Conservation (phyloP, 2,113 vertebrate species). For the Callipepla californica region DNA sequence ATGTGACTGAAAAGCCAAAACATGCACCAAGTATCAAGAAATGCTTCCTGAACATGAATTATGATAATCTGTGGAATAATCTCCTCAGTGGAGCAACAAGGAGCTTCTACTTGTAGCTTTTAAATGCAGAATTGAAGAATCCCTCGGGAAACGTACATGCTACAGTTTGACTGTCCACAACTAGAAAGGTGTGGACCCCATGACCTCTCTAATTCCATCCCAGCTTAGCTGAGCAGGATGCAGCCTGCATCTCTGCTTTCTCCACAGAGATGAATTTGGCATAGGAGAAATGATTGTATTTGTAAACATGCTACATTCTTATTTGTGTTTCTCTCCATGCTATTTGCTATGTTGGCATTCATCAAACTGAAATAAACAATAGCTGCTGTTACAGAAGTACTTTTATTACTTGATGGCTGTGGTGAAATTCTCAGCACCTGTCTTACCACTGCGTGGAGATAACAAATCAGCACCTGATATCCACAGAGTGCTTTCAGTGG, state of each 20-base stretch:
- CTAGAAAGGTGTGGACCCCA: not conserved
- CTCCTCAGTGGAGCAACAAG: not conserved
- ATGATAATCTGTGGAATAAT: not conserved
- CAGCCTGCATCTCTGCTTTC: not conserved
- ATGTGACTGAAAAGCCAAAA: not conserved
- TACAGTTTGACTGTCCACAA: not conserved
- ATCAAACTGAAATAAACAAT: constrained; percentile 18
- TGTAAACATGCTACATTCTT: not conserved
- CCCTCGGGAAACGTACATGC: not conserved
- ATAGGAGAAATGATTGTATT: not conserved
- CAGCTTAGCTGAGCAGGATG: not conserved
- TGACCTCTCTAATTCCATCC: not conserved
- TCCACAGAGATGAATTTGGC: not conserved
- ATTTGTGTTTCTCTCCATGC: not conserved
- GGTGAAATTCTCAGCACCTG: not conserved
- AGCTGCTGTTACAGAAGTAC: not conserved
- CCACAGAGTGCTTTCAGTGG: not conserved
- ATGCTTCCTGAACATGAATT: constrained; percentile 1
- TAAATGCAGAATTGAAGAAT: constrained; percentile 16
- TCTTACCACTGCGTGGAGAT: not conserved
- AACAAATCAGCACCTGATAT: not conserved
- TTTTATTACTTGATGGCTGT: not conserved
- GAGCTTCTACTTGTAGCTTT: not conserved
- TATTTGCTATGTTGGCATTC: not conserved
- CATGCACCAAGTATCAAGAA: not conserved